Evolutionary conservation across 35 echinoderm and acorn worm species (phyloP).

Genomic region (Diadema setosum): DNA sequence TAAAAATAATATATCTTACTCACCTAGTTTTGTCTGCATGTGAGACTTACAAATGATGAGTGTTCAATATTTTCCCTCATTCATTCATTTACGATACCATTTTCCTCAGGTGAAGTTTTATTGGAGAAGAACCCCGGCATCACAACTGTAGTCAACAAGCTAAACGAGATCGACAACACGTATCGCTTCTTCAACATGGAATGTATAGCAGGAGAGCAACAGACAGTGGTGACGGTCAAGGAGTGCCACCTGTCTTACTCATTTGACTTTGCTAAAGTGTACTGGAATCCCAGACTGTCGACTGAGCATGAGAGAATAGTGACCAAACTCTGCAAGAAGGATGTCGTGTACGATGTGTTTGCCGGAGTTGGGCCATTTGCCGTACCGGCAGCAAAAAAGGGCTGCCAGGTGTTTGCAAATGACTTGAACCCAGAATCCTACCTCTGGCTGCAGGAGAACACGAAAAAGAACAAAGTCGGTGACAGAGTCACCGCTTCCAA

Average conservation of each 20-base stretch:
- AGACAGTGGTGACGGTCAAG: constrained; percentile 58
- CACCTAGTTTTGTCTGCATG: no score
- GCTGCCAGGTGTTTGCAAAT: constrained; percentile 70
- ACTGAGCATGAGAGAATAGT: constrained; percentile 88
- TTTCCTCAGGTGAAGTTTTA: constrained; percentile 62
- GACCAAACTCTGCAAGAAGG: neutral
- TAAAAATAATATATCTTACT: no score
- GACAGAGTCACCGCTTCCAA: constrained; percentile 36
- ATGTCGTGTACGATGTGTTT: constrained; percentile 88
- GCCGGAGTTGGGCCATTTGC: constrained; percentile 96
- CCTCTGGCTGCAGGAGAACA: constrained; percentile 72
- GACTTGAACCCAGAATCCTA: constrained; percentile 93
- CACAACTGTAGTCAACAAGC: constrained; percentile 88
- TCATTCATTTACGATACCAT: neutral
- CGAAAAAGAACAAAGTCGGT: constrained; percentile 67
- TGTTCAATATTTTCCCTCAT: neutral
- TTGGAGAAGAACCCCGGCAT: constrained; percentile 86
- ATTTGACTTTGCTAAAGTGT: constrained; percentile 98
- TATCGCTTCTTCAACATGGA: constrained; percentile 98
- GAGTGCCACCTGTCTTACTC: constrained; percentile 68
- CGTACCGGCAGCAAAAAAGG: constrained; percentile 79
- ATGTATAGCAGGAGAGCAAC: constrained; percentile 73
- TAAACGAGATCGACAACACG: constrained; percentile 81
- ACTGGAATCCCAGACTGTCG: constrained; percentile 90
- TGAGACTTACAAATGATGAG: no score